Conservation (phyloP, 2,113 vertebrate species). For the Cromileptes altivelis region DNA sequence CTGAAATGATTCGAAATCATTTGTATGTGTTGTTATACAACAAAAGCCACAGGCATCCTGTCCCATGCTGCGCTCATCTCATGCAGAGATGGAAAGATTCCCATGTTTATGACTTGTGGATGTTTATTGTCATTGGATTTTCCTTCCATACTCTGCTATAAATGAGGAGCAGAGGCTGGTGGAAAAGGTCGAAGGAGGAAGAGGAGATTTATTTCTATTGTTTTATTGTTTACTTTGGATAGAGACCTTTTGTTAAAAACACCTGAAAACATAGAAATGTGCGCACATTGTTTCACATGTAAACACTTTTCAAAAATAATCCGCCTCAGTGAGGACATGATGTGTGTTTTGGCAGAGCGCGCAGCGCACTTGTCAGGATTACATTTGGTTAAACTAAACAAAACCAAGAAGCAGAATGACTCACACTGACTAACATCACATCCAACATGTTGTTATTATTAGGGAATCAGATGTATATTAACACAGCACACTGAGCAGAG, state of each 20-base stretch:
- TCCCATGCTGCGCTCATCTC: not conserved
- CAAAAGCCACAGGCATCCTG: not conserved
- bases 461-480: not conserved
- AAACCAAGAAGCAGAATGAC: constrained; percentile 21
- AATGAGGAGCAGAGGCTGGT: not conserved
- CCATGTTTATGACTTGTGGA: constrained; percentile 10
- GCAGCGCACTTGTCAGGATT: not conserved
- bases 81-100: constrained; percentile 26
- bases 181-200: not conserved
- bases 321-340: not conserved
- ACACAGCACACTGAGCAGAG: not conserved
- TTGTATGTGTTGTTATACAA: not conserved
- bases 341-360: constrained; percentile 18
- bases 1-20: not conserved
- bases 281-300: not conserved
- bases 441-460: not conserved
- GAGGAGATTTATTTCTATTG: not conserved
- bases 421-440: constrained; percentile 10
- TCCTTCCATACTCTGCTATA: not conserved
- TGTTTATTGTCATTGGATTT: constrained; percentile 9
- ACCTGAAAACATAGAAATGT: constrained; percentile 27
- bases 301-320: constrained; percentile 21
- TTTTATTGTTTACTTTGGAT: not conserved
- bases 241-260: constrained; percentile 6
- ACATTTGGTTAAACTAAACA: constrained; percentile 30